Evolutionary conservation across 1,140 invertebrate species (phyloP), one percentile per base, ranked within the genome.

Genomic region (Psix sp.): DNA sequence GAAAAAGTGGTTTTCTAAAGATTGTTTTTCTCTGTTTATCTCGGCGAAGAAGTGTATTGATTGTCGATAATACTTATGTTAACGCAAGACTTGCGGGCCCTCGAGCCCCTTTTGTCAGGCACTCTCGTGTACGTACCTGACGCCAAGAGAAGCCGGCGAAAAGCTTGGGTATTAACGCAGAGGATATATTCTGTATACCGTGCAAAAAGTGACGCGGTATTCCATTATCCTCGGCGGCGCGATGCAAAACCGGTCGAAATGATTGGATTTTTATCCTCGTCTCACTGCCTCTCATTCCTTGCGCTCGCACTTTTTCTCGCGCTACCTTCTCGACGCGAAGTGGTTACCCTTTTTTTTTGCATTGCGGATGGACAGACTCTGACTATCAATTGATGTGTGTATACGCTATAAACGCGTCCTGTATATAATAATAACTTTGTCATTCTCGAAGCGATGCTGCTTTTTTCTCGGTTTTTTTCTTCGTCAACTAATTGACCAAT

Each of bases 191-290:
- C 78, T 63, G 77, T 81, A 65, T 76, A 82, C 62, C 74, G 72
- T 65, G 78, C 76, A 84, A 84, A 82, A 82, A 83, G 74, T 83
- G 73, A 82, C 78, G 80, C 77, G 77, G 76, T 83, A 82, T 82
- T 82, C 79, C 81, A 82, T 83, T 84, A 84, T 82, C 77, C 80
- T 83, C 76, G 79, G 78, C 77, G 74, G 78, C 59, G 40, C 74
- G 78, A 82, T 80, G 79, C 81, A 81, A 84, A 83, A 84, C 79
- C 84, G 80, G 80, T 81, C 80, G 82, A 84, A 84, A 84, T 80
- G 82, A 84, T 84, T 84, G 81, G 81, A 85, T 84, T 84, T 84
- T 83, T 82, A 84, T 83, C 76, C 80, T 46, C 36, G 77, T 79
- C 78, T 66, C 68, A 42, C 36, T 56, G 48, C 63, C 48, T 42